A percentile compares a stretch with the other conserved stretches of the same genome.
Evolutionary conservation across 2,888 invertebrate genomes (phyloP).

Genomic region (Agrochola lychnidis): DNA sequence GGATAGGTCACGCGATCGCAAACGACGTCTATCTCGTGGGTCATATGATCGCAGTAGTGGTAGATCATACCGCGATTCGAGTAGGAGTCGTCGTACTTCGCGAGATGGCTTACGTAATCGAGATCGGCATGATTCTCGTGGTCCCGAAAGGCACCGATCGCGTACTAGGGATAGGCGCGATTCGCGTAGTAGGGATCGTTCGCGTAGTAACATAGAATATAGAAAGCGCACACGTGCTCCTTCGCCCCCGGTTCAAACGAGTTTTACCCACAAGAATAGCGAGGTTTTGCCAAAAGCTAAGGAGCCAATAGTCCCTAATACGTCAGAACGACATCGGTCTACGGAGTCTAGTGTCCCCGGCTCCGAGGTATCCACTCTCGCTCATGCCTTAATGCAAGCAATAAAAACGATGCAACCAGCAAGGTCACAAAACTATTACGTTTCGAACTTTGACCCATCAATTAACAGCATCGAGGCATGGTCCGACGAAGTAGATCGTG

Average conservation of each 20-base stretch:
- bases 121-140: neutral
- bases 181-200: constrained; percentile 5
- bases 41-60: neutral
- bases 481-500: constrained; percentile 54
- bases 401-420: constrained; percentile 18
- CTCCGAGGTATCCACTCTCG: constrained; percentile 26
- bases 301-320: too few relatives aligned
- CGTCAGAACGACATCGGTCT: too few relatives aligned
- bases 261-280: neutral
- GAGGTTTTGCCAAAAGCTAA: too few relatives aligned
- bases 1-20: too few relatives aligned
- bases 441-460: constrained; percentile 61
- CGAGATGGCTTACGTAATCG: constrained; percentile 5
- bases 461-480: constrained; percentile 61
- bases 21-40: neutral
- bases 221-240: neutral
- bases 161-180: neutral
- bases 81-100: neutral
- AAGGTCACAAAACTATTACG: constrained; percentile 14
- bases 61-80: neutral
- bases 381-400: constrained; percentile 12
- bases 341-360: too few relatives aligned
- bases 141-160: constrained; percentile 1
- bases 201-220: neutral
- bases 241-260: neutral